Conservation (phyloP, 53 echinoderm and acorn worm genomes). For the Echinometra lucunter region DNA sequence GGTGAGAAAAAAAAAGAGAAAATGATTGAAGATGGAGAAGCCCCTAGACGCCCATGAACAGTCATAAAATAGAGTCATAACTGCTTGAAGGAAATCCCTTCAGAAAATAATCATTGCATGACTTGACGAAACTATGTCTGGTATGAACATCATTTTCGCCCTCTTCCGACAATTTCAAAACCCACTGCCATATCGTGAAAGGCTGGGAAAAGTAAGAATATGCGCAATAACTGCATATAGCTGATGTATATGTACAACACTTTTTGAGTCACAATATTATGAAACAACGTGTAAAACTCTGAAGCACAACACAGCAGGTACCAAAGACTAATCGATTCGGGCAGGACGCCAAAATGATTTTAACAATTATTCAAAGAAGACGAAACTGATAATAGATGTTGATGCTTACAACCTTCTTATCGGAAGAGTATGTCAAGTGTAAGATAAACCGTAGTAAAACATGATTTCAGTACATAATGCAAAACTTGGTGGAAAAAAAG, state of each 20-base stretch:
- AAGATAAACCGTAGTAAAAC: neutral
- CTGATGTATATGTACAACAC: neutral
- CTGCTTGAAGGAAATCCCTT: neutral
- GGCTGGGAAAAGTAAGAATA: neutral
- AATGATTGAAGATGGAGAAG: neutral
- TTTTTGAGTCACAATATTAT: neutral
- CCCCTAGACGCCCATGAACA: neutral
- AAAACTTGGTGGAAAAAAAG: neutral
- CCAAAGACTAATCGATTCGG: neutral
- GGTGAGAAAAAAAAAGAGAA: neutral
- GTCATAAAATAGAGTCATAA: conserved; percentile 41
- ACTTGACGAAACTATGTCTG: conserved; percentile 17
- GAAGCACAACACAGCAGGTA: neutral
- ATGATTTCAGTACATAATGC: neutral
- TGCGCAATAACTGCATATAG: neutral
- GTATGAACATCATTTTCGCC: neutral
- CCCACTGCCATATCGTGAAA: neutral
- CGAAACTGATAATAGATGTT: neutral
- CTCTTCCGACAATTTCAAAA: neutral
- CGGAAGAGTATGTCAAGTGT: neutral
- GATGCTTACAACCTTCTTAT: neutral
- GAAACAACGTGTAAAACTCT: neutral
- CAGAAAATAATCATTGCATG: conserved; percentile 26
- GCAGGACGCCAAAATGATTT: neutral
- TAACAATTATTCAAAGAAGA: neutral